Percentiles rank a stretch among this genome's conserved stretches.
Conservation (phyloP, 1,140 invertebrate genomes). For the Periplaneta americana region DNA sequence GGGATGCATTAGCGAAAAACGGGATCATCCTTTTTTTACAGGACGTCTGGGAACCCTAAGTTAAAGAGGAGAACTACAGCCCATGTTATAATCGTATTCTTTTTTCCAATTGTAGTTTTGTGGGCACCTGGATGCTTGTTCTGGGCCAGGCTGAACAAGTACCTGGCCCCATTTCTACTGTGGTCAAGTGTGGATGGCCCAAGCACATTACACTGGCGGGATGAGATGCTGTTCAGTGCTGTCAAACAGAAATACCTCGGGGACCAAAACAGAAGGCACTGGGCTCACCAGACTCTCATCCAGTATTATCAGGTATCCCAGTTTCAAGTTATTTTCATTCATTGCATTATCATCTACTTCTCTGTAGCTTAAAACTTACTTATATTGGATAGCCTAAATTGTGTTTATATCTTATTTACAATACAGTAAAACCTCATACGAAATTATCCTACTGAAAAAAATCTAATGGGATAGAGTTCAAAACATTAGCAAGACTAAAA, state of each 20-base stretch:
- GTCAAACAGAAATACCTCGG: conserved; percentile 48
- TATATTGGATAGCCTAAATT: too few species aligned
- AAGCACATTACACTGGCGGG: conserved; percentile 49
- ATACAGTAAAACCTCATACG: too few species aligned
- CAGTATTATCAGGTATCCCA: conserved; percentile 49
- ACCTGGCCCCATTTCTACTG: conserved; percentile 57
- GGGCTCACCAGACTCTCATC: conserved; percentile 42
- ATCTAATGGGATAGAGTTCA: too few species aligned
- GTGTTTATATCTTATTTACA: too few species aligned
- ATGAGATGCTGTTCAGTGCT: conserved; percentile 47
- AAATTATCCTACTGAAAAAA: too few species aligned
- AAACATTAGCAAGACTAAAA: too few species aligned
- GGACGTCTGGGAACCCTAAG: too few species aligned
- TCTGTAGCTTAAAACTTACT: too few species aligned
- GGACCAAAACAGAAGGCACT: conserved; percentile 34
- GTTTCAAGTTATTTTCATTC: not conserved
- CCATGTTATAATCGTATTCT: too few species aligned
- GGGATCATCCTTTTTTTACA: too few species aligned
- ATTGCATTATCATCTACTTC: not conserved
- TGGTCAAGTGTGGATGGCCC: conserved; percentile 54
- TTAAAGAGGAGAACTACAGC: too few species aligned
- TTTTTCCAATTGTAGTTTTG: conserved; percentile 43
- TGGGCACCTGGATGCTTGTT: conserved; percentile 61
- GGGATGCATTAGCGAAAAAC: too few species aligned
- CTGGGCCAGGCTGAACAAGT: conserved; percentile 58